Conservation (phyloP, 64 coral and sea anemone species). For the Platygyra sinensis region DNA sequence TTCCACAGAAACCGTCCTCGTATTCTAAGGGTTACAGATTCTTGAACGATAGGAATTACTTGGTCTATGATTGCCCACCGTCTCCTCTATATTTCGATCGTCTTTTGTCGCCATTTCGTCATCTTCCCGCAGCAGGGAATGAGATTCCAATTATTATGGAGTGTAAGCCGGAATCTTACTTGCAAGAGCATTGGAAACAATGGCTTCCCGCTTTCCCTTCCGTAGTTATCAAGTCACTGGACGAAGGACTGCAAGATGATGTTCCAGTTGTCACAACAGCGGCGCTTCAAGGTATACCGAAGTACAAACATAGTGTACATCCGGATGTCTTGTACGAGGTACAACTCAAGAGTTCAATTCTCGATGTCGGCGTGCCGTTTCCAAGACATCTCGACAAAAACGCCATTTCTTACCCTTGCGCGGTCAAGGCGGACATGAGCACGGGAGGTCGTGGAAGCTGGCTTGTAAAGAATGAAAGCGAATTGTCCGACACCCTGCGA, state of each 20-base stretch:
- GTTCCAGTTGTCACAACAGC: slow-evolving; percentile 32
- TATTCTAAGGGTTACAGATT: slow-evolving; percentile 31
- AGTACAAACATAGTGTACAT: slow-evolving; percentile 22
- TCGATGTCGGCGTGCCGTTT: background rate
- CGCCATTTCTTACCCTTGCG: slow-evolving; percentile 19
- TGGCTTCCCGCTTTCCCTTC: slow-evolving; percentile 61
- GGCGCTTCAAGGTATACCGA: slow-evolving; percentile 28
- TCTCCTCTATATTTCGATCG: background rate
- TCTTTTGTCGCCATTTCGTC: slow-evolving; percentile 14
- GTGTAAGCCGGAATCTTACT: background rate
- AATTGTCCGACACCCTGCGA: background rate
- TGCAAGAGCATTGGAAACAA: slow-evolving; percentile 32
- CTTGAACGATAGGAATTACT: slow-evolving; percentile 41
- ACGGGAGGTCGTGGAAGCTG: background rate
- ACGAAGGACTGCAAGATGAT: slow-evolving; percentile 45
- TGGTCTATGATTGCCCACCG: slow-evolving; percentile 30
- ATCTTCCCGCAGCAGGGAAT: slow-evolving; percentile 31
- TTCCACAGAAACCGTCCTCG: slow-evolving; percentile 17
- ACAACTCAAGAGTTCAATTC: slow-evolving; percentile 31
- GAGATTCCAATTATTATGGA: slow-evolving; percentile 40
- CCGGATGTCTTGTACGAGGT: slow-evolving; percentile 27
- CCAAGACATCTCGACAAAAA: slow-evolving; percentile 15
- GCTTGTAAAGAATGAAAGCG: slow-evolving; percentile 1
- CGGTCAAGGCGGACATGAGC: slow-evolving; percentile 20
- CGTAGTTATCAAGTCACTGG: slow-evolving; percentile 24